phyloP scores from a whole-genome alignment of 2,888 invertebrate species.

The Leptothorax acervorum region DNA sequence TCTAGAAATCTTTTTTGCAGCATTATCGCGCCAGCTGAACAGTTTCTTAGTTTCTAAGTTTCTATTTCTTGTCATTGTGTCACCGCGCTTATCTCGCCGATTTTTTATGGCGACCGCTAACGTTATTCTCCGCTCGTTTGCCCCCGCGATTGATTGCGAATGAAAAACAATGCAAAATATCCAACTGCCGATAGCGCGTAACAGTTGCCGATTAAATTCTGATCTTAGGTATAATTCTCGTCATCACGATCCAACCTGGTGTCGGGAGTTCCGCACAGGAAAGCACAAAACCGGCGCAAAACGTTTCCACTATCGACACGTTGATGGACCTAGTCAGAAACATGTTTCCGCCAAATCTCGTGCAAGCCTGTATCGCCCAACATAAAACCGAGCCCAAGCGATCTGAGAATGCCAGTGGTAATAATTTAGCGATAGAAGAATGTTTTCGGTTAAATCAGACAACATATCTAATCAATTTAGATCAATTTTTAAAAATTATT shows the following conservation, averaged over 20 bases:
- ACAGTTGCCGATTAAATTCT: neutral
- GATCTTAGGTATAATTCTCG: slow-evolving; percentile 92
- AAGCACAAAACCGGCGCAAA: slow-evolving; percentile 85
- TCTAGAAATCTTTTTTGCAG: neutral
- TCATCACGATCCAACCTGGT: slow-evolving; percentile 95
- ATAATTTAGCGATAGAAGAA: neutral
- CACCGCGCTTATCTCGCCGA: slow-evolving; percentile 10
- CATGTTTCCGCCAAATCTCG: slow-evolving; percentile 96
- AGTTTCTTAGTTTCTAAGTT: neutral
- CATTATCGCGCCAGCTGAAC: neutral
- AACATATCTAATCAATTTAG: neutral
- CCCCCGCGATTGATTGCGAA: neutral
- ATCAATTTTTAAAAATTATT: neutral
- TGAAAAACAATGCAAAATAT: neutral
- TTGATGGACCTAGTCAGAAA: slow-evolving; percentile 97
- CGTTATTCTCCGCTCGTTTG: neutral
- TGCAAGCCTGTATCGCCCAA: slow-evolving; percentile 93
- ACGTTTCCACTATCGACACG: slow-evolving; percentile 95
- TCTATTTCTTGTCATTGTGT: neutral
- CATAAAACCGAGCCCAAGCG: slow-evolving; percentile 86
- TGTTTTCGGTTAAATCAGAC: neutral
- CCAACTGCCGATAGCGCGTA: neutral
- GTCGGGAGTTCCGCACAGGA: slow-evolving; percentile 84
- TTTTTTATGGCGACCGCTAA: neutral
- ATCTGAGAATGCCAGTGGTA: slow-evolving; percentile 68